Evolutionary conservation across 53 echinoderm and acorn worm species (phyloP).

Genomic region (Patiria pectinifera): DNA sequence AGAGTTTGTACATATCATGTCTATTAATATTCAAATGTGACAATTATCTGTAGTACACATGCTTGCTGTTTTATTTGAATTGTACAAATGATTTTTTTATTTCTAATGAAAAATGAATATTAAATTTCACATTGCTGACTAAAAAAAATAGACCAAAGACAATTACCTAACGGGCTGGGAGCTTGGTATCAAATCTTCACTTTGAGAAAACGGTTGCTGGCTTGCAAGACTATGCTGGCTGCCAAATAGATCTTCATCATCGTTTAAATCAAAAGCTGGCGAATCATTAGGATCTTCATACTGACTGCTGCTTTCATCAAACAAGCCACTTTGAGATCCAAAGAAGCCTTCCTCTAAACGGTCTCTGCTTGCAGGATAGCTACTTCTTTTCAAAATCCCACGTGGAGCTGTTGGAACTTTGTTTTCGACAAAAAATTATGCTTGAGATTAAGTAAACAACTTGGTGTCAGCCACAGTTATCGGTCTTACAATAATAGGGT

Average conservation of each 20-base stretch:
- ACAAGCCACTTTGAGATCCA: conserved; percentile 38
- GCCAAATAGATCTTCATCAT: conserved; percentile 4
- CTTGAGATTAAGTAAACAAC: not conserved
- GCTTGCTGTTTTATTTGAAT: too few species aligned
- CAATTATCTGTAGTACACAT: too few species aligned
- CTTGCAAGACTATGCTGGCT: conserved; percentile 9
- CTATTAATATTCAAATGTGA: too few species aligned
- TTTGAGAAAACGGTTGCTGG: conserved; percentile 22
- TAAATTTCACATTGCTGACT: not conserved
- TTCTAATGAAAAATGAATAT: too few species aligned
- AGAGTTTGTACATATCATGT: too few species aligned
- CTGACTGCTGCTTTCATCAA: not conserved
- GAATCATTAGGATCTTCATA: not conserved
- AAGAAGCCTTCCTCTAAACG: conserved; percentile 33
- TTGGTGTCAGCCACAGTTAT: not conserved
- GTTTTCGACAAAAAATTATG: not conserved
- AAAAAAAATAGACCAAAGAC: not conserved
- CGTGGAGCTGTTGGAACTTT: conserved; percentile 47
- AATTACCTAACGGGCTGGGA: conserved; percentile 52
- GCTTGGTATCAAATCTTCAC: conserved; percentile 50
- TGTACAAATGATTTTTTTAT: too few species aligned
- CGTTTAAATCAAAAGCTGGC: not conserved
- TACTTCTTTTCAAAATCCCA: conserved; percentile 43
- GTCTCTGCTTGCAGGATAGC: conserved; percentile 10
- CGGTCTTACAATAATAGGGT: not conserved